Conservation (phyloP, 2,113 vertebrate species). For the Chitala chitala region DNA sequence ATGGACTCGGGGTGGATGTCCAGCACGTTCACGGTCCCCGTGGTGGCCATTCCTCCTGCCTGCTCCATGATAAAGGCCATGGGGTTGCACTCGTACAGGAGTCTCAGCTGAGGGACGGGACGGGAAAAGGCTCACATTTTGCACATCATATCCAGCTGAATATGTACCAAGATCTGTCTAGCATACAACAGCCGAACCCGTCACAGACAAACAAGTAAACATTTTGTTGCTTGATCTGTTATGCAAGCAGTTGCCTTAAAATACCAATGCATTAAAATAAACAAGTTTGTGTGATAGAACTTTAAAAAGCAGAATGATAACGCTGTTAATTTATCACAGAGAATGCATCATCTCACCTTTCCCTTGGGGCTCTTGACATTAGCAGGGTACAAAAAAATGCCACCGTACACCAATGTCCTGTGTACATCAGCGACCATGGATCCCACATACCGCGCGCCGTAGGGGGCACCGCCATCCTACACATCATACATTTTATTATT, state of each 20-base stretch:
- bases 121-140: not conserved
- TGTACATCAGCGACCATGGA: conserved; percentile 98
- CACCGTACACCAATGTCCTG: conserved; percentile 90
- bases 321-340: no score
- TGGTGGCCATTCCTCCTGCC: conserved; percentile 88
- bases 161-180: no score
- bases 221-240: no score
- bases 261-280: no score
- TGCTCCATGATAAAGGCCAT: conserved; percentile 95
- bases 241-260: no score
- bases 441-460: conserved; percentile 85
- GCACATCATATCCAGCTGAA: not conserved
- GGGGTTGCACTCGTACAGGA: conserved; percentile 94
- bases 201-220: no score
- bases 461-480: conserved; percentile 82
- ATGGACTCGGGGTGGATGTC: conserved; percentile 84
- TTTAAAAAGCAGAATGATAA: no score
- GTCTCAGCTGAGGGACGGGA: conserved; percentile 69
- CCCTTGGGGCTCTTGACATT: conserved; percentile 90
- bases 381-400: conserved; percentile 92
- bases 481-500: not conserved
- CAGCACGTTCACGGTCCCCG: conserved; percentile 73
- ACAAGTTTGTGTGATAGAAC: no score
- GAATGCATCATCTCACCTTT: conserved; percentile 87
- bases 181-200: no score